A percentile compares a stretch with the other conserved stretches of the same genome.
Evolutionary conservation across 1,140 invertebrate genomes (phyloP).

Genomic region (Heterodera carotae): DNA sequence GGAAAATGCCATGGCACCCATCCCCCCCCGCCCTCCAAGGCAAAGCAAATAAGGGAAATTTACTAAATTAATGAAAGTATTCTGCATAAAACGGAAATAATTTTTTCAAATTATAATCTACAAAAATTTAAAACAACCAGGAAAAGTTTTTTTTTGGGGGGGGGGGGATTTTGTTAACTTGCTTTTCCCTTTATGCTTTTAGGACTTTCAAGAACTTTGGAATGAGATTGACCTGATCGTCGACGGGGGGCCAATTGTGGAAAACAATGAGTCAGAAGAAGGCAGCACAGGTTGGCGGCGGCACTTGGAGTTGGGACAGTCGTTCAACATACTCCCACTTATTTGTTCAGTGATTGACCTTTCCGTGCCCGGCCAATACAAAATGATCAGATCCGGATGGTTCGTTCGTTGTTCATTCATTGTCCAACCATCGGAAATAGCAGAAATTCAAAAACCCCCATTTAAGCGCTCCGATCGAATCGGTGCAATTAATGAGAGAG

Average conservation of each 20-base stretch:
- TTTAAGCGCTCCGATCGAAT: conserved; percentile 18
- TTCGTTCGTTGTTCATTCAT: too few species aligned
- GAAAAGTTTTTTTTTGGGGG: too few species aligned
- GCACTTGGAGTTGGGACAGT: too few species aligned
- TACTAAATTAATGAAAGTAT: too few species aligned
- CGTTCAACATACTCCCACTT: too few species aligned
- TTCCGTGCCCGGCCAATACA: conserved; percentile 33
- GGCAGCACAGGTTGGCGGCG: conserved; percentile 30
- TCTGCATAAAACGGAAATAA: too few species aligned
- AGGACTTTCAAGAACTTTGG: conserved; percentile 44
- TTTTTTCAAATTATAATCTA: too few species aligned
- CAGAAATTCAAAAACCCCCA: conserved; percentile 5
- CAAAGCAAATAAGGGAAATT: too few species aligned
- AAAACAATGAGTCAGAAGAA: conserved; percentile 34
- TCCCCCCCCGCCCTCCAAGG: too few species aligned
- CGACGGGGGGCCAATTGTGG: conserved; percentile 28
- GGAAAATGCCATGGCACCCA: too few species aligned
- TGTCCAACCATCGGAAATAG: neutral
- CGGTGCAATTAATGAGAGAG: conserved; percentile 10
- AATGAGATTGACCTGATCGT: conserved; percentile 38
- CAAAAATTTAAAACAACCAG: too few species aligned
- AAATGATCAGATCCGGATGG: conserved; percentile 34
- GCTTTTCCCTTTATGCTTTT: conserved; percentile 4
- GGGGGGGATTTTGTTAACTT: neutral
- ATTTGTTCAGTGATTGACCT: conserved; percentile 34